phyloP scores from a whole-genome alignment of 2,113 vertebrate genomes.

The Rutilus rutilus region DNA sequence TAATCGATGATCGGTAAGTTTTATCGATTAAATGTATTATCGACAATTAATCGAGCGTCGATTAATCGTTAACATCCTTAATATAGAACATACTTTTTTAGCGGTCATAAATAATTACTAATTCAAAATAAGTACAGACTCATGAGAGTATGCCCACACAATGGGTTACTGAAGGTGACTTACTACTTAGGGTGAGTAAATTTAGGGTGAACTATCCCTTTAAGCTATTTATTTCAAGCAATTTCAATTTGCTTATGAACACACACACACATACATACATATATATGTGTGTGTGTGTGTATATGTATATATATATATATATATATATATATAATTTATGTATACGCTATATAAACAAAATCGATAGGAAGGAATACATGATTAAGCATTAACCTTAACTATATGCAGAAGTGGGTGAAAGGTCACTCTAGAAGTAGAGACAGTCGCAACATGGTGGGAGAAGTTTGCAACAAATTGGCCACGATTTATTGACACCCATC shows the following conservation, averaged over 20 bases:
- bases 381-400: background rate
- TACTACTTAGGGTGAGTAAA: background rate
- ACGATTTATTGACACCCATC: background rate
- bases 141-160: background rate
- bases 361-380: too few relatives aligned
- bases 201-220: background rate
- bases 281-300: too few relatives aligned
- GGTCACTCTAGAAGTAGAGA: slow-evolving; percentile 5
- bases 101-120: too few relatives aligned
- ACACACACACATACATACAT: too few relatives aligned
- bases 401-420: slow-evolving; percentile 8
- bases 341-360: background rate
- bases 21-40: too few relatives aligned
- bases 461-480: background rate
- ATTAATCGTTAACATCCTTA: too few relatives aligned
- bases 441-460: background rate
- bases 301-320: too few relatives aligned
- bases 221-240: background rate
- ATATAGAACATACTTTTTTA: too few relatives aligned
- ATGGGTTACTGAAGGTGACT: background rate
- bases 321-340: too few relatives aligned
- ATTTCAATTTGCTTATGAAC: background rate
- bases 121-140: too few relatives aligned
- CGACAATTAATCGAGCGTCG: too few relatives aligned
- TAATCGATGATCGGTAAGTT: too few relatives aligned